Conservation (phyloP, 2,888 invertebrate species). For the Dynastes maya region DNA sequence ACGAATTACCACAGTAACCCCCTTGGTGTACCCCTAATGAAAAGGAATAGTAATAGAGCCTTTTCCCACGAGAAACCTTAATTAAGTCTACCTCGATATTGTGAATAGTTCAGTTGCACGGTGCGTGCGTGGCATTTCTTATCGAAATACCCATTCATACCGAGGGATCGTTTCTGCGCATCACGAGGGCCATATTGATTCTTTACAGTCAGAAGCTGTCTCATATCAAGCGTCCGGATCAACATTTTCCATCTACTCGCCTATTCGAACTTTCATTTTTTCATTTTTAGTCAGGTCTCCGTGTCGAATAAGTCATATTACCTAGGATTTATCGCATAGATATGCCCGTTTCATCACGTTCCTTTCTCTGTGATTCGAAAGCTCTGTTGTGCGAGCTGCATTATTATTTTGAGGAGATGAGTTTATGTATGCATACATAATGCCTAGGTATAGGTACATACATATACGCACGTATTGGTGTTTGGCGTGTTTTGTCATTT, state of each 20-base stretch:
- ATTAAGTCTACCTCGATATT: slow-evolving; percentile 21
- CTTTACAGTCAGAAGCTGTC: slow-evolving; percentile 19
- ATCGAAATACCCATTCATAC: slow-evolving; percentile 19
- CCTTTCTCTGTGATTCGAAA: no score
- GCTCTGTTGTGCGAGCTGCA: no score
- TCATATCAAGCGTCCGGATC: slow-evolving; percentile 23
- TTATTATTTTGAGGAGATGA: no score
- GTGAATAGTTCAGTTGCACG: slow-evolving; percentile 1
- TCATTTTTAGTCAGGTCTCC: background rate
- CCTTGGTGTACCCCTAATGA: background rate
- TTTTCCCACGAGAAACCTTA: slow-evolving; percentile 4
- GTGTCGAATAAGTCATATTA: no score
- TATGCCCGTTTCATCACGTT: background rate
- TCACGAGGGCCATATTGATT: slow-evolving; percentile 43
- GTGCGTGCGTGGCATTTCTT: slow-evolving; percentile 17
- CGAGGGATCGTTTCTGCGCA: slow-evolving; percentile 9
- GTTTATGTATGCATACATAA: no score
- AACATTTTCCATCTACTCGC: slow-evolving; percentile 24
- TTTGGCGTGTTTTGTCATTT: no score
- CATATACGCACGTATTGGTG: no score
- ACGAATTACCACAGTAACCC: background rate
- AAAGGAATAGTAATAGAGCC: slow-evolving; percentile 17
- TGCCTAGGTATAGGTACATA: no score
- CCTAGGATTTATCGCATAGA: background rate
- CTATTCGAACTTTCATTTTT: slow-evolving; percentile 13